A percentile compares a stretch with the other conserved stretches of the same genome.
Evolutionary conservation across 2,888 invertebrate genomes (phyloP).

Genomic region (Eurois occulta): DNA sequence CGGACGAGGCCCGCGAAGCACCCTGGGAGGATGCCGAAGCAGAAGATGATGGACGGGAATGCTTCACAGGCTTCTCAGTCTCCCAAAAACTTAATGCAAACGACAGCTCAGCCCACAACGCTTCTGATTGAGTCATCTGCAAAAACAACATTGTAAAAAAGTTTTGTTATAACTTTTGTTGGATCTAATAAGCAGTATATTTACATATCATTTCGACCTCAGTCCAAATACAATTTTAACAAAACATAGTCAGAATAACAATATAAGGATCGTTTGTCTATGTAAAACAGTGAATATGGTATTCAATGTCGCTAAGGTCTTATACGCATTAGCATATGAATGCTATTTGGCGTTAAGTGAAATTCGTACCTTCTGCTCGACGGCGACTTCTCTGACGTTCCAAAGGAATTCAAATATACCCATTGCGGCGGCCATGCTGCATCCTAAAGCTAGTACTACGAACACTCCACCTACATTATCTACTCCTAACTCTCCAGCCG

Average conservation of each 20-base stretch:
- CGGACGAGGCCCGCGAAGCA: constrained; percentile 84
- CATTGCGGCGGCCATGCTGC: constrained; percentile 93
- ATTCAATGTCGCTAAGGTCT: constrained; percentile 37
- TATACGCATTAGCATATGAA: constrained; percentile 49
- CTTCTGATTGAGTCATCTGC: constrained; percentile 93
- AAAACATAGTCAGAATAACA: constrained; percentile 27
- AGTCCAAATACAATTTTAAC: constrained; percentile 6
- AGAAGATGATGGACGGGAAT: constrained; percentile 82
- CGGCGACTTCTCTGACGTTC: constrained; percentile 95
- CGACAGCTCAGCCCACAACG: constrained; percentile 92
- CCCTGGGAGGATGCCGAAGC: constrained; percentile 71
- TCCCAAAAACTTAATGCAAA: constrained; percentile 94
- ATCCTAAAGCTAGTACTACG: constrained; percentile 95
- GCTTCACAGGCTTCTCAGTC: constrained; percentile 93
- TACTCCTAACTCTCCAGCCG: constrained; percentile 92
- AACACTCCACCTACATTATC: constrained; percentile 98
- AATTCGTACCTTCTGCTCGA: constrained; percentile 93
- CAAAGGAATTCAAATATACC: constrained; percentile 97
- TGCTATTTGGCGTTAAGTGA: constrained; percentile 46
- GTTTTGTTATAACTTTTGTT: neutral
- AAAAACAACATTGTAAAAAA: constrained; percentile 65
- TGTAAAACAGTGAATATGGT: constrained; percentile 35
- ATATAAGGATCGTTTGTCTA: constrained; percentile 20
- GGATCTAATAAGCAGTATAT: neutral
- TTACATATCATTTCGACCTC: neutral